Conservation (phyloP, 1,140 invertebrate genomes). For the Drosophila repleta region DNA sequence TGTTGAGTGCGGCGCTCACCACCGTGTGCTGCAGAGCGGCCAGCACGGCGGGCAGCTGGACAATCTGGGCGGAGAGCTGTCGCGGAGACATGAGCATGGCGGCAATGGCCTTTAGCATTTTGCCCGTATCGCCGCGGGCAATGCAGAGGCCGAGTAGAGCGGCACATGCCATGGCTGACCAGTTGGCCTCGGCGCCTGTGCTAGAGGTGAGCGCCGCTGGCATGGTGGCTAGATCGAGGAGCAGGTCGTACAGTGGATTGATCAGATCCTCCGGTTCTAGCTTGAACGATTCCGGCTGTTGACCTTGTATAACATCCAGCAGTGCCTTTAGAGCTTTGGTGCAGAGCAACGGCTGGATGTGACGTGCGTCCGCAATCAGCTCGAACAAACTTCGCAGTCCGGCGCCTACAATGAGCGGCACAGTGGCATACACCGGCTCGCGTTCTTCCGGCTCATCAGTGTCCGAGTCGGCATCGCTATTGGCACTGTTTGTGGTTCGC, state of each 20-base stretch:
- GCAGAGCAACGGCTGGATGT: constrained; percentile 92
- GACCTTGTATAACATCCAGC: constrained; percentile 94
- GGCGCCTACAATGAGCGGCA: constrained; percentile 92
- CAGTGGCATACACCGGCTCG: constrained; percentile 67
- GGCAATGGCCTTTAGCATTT: constrained; percentile 93
- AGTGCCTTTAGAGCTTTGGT: constrained; percentile 93
- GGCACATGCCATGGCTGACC: constrained; percentile 94
- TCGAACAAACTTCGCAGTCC: constrained; percentile 96
- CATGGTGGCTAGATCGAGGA: constrained; percentile 91
- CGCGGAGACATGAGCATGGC: constrained; percentile 94
- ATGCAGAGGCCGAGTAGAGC: constrained; percentile 95
- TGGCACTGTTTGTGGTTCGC: constrained; percentile 62
- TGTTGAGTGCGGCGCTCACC: constrained; percentile 93
- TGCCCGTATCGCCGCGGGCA: constrained; percentile 96
- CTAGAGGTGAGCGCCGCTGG: constrained; percentile 85
- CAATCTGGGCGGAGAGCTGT: constrained; percentile 90
- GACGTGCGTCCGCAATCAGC: constrained; percentile 93
- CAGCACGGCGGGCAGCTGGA: constrained; percentile 94
- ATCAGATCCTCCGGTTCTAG: constrained; percentile 90
- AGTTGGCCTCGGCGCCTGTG: constrained; percentile 86
- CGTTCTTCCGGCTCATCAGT: constrained; percentile 74
- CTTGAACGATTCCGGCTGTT: constrained; percentile 84
- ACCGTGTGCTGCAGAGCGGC: constrained; percentile 95
- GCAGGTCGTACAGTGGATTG: constrained; percentile 91
- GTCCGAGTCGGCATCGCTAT: constrained; percentile 79